A percentile compares a stretch with the other conserved stretches of the same genome.
Conservation (phyloP, 2,888 invertebrate species). For the Lamellibrachia columna region DNA sequence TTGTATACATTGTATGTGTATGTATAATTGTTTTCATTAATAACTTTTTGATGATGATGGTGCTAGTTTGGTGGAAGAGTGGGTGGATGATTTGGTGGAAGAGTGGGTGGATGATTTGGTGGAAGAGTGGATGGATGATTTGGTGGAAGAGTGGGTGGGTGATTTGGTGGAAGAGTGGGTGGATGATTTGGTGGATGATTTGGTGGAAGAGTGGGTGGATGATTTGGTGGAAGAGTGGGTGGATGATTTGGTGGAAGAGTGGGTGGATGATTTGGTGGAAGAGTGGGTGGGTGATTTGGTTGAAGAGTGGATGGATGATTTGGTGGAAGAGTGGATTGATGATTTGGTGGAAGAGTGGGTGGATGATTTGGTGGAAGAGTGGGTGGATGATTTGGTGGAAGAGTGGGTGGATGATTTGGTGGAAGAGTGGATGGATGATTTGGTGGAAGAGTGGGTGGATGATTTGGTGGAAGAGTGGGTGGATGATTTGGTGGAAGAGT, state of each 20-base stretch:
- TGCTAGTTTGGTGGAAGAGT: neutral
- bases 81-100: neutral
- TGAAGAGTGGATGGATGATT: neutral
- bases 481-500: neutral
- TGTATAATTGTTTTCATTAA: neutral
- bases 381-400: neutral
- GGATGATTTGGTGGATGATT: neutral
- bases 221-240: neutral
- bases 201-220: too few relatives aligned
- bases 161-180: neutral
- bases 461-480: neutral
- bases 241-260: neutral
- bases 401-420: neutral
- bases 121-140: neutral
- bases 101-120: neutral
- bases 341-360: neutral
- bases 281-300: neutral
- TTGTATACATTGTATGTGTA: neutral
- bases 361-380: neutral
- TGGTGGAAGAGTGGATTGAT: neutral
- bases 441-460: too few relatives aligned
- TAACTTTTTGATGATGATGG: too few relatives aligned
- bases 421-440: neutral
- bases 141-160: neutral
- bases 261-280: neutral